Evolutionary conservation across 2,797 vertebrate genomes (phyloP).

Genomic region (Molossus molossus): DNA sequence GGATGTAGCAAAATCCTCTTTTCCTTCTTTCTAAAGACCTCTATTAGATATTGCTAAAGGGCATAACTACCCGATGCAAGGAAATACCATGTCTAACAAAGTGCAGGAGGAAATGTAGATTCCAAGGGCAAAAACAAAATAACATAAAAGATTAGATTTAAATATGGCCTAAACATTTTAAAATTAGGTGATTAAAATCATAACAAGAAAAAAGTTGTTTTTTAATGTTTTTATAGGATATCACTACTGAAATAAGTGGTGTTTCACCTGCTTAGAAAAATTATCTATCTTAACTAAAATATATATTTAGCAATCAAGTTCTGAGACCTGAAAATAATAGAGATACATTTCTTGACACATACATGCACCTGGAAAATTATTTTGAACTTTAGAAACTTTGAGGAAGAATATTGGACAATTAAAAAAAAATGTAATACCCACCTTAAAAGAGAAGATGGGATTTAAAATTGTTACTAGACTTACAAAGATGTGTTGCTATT

Average conservation of each 20-base stretch:
- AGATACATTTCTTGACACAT: slow-evolving; percentile 35
- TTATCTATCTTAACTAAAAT: background rate
- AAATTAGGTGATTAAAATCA: background rate
- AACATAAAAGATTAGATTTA: background rate
- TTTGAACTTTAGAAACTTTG: slow-evolving; percentile 3
- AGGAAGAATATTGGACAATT: slow-evolving; percentile 1
- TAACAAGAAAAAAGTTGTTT: slow-evolving; percentile 11
- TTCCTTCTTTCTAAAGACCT: background rate
- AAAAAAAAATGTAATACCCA: background rate
- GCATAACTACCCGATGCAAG: background rate
- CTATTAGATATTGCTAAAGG: background rate
- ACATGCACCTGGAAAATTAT: slow-evolving; percentile 35
- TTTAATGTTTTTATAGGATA: background rate
- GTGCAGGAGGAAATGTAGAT: background rate
- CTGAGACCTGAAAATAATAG: background rate
- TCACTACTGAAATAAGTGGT: background rate
- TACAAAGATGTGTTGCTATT: background rate
- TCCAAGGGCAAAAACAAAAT: background rate
- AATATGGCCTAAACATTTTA: background rate
- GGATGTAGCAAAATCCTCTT: background rate
- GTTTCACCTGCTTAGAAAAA: background rate
- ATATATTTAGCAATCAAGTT: slow-evolving; percentile 25
- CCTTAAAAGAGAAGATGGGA: background rate
- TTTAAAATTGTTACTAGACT: background rate
- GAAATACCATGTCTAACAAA: background rate